Conservation (phyloP, 2,888 invertebrate genomes). For the Drosophila subquinaria region DNA sequence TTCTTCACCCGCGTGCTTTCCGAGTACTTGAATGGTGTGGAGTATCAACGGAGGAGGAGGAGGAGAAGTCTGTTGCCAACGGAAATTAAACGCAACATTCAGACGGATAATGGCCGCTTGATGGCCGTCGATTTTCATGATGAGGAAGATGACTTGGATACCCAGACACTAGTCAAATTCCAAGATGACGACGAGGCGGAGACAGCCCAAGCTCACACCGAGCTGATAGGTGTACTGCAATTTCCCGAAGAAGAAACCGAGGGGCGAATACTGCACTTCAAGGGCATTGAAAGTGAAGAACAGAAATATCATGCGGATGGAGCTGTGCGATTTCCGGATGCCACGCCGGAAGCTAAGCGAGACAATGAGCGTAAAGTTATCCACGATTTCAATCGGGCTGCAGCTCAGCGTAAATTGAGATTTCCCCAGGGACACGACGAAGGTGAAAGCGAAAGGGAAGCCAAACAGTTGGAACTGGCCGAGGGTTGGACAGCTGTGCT, state of each 20-base stretch:
- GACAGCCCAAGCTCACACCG: constrained; percentile 69
- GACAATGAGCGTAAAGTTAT: constrained; percentile 50
- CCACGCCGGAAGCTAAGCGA: constrained; percentile 54
- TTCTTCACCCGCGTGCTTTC: constrained; percentile 84
- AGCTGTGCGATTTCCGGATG: constrained; percentile 61
- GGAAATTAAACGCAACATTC: constrained; percentile 68
- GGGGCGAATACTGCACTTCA: constrained; percentile 69
- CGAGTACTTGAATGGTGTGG: constrained; percentile 80
- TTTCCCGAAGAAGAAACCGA: constrained; percentile 55
- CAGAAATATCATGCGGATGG: constrained; percentile 29
- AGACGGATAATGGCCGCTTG: constrained; percentile 64
- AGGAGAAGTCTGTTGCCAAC: constrained; percentile 51
- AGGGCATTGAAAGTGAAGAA: constrained; percentile 61
- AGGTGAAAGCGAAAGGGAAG: constrained; percentile 31
- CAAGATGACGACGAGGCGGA: constrained; percentile 70
- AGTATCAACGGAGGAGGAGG: constrained; percentile 75
- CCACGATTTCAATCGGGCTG: constrained; percentile 73
- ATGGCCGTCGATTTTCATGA: constrained; percentile 73
- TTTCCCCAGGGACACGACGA: constrained; percentile 68
- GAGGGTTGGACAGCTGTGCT: constrained; percentile 64
- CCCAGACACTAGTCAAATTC: constrained; percentile 67
- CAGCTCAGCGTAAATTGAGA: constrained; percentile 73
- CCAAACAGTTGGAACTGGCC: constrained; percentile 44
- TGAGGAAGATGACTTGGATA: constrained; percentile 74
- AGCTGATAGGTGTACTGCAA: constrained; percentile 70